Evolutionary conservation across 2,888 invertebrate genomes (phyloP), one percentile per base, ranked within the genome.

Genomic region (Drosophila ezoana): DNA sequence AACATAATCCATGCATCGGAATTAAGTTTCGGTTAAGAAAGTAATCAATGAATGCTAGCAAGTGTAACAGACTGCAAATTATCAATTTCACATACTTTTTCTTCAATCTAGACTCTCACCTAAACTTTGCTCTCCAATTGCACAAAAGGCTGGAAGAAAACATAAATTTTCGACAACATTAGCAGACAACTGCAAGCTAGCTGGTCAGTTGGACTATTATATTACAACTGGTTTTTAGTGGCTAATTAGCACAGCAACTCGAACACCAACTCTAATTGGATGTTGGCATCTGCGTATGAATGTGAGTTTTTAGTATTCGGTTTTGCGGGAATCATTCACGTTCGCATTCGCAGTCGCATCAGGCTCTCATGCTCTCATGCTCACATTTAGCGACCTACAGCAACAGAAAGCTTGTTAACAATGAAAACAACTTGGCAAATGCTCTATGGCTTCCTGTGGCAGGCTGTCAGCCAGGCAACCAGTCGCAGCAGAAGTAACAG

Each of bases 391-490:
- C 87, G 85, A 85, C 85, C 85, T 87, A 87, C 81, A 79, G 62
- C 85, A 85, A 85, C 88, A 73, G 77, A 79, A 74, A 83, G 83
- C 83, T 79, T 81, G 86, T 85, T 87, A 86, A 83, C 87, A 83
- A 83, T 84, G 79, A 87, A 87, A 81, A 79, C 81, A 83, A 81
- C 87, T 87, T 85, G 82, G 85, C 87, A 78, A 79, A 83, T 79
- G 79, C 87, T 87, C 81, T 85, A 86, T 86, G 88, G 86, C 85
- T 85, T 85, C 85, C 85, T 85, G 88, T 85, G 83, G 84, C 86
- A 84, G 83, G 70, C 81, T 82, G 87, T 76, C 81, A 79, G 85
- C 76, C 80, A 71, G 80, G 66, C 81, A 70, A 70, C 69, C 65
- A 76, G 66, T 79, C 60, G 52, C 61, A 51, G 65, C 73, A 61